Base-by-base conservation (phyloP, 2,113 vertebrate species). In the Talpa occidentalis region DNA sequence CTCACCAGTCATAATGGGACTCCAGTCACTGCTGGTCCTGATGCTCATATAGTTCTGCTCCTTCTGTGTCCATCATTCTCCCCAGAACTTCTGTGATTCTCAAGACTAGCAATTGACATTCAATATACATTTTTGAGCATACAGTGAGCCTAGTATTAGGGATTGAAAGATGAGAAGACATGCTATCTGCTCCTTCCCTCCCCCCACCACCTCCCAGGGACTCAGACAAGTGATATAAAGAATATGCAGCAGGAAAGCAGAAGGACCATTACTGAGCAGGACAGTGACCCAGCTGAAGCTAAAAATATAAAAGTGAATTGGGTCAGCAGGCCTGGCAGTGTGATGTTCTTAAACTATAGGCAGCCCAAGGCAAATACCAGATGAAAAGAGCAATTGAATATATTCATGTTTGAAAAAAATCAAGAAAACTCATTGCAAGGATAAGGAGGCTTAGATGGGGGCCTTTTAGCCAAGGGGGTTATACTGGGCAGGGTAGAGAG, bases 381-480 rank as follows among this genome's bases (percentile, higher is more conserved):
- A 12, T 8, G 14, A 35, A 77, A 66, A 56, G 14, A 21, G 40
- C 22, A 47, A 59, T 22, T 9, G 3, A 3, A 26, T 4, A 16
- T 52, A 21, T 73, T 73, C 2, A 4, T 32, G 24, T 44, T 54
- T 67, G 70, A 12, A 70, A 77, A 66, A 42, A 52, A 52, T 56
- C 11, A 14, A 37, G 62, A 69, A 32, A 4, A 6, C 89, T 1
- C 8, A 32, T 67, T 4, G 7, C 4, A 52, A 67, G 14, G 4
- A n/a, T 24, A 4, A 37, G 3, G 0, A 82, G 16, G 26, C 2
- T 74, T 91, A 56, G 1, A 5, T 35, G 10, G 12, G 8, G 3
- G 3, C 1, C 11, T 40, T 42, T 19, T 12, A 72, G 0, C 70
- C 40, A 49, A 52, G 10, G 6, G 0, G 0, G 0, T 19, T 6